phyloP scores from a whole-genome alignment of 2,113 vertebrate genomes.

The Oreochromis niloticus region DNA sequence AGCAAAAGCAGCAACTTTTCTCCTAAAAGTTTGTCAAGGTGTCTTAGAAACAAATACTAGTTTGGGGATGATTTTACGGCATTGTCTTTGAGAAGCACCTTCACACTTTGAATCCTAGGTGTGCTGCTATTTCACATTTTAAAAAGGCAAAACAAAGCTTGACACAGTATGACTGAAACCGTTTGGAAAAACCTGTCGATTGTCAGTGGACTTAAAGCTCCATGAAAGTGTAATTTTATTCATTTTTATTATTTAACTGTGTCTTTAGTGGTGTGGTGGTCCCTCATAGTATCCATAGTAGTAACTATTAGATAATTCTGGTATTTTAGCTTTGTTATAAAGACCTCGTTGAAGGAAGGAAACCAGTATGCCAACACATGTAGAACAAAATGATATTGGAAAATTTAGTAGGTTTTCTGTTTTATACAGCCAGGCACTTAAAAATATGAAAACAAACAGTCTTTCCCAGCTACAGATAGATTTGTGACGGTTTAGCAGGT shows the following conservation, averaged over 20 bases:
- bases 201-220: background rate
- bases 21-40: background rate
- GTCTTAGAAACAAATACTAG: background rate
- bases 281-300: background rate
- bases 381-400: background rate
- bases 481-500: background rate
- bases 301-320: background rate
- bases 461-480: background rate
- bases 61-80: background rate
- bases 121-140: background rate
- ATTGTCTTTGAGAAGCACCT: background rate
- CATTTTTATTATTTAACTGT: background rate
- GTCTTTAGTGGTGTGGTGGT: background rate
- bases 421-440: background rate
- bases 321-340: background rate
- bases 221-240: background rate
- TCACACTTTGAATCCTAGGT: background rate
- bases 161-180: background rate
- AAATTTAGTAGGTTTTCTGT: background rate
- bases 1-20: background rate
- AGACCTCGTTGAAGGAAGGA: background rate
- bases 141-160: background rate
- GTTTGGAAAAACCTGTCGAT: background rate
- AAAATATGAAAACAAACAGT: background rate
- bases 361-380: background rate